A percentile compares a stretch with the other conserved stretches of the same genome.
Evolutionary conservation across 2,888 invertebrate species (phyloP).

Genomic region (Monoplex corrugatus): DNA sequence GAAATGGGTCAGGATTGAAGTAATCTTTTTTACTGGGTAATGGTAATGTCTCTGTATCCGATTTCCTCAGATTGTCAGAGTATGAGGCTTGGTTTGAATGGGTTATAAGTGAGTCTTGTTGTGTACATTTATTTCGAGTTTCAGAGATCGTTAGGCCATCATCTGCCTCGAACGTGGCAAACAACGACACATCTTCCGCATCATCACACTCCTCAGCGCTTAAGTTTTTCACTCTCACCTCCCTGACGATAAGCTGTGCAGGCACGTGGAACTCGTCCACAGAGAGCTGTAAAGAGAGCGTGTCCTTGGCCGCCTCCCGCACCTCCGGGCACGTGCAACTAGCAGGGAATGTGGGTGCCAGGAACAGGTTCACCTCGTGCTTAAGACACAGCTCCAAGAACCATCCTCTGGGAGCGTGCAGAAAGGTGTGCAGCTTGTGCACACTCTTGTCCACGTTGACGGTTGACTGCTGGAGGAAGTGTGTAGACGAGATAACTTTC

Average conservation of each 20-base stretch:
- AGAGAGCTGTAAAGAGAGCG: conserved; percentile 3
- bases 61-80: too few species aligned
- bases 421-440: conserved; percentile 1
- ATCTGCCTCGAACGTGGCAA: not conserved
- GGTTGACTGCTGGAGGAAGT: not conserved
- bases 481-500: not conserved
- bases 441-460: not conserved
- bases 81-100: too few species aligned
- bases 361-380: not conserved
- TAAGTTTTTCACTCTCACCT: not conserved
- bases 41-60: too few species aligned
- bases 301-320: not conserved
- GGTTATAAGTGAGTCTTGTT: too few species aligned
- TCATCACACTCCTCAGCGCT: not conserved
- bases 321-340: conserved; percentile 42
- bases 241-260: conserved; percentile 23
- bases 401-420: conserved; percentile 32
- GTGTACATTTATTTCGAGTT: too few species aligned
- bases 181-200: not conserved
- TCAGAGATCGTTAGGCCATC: not conserved
- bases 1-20: too few species aligned
- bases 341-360: conserved; percentile 38
- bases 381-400: conserved; percentile 28
- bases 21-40: too few species aligned
- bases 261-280: conserved; percentile 35